Evolutionary conservation across 92 coral and sea anemone genomes (phyloP), one percentile per base, ranked within the genome.

Genomic region (Zoanthus solanderi): DNA sequence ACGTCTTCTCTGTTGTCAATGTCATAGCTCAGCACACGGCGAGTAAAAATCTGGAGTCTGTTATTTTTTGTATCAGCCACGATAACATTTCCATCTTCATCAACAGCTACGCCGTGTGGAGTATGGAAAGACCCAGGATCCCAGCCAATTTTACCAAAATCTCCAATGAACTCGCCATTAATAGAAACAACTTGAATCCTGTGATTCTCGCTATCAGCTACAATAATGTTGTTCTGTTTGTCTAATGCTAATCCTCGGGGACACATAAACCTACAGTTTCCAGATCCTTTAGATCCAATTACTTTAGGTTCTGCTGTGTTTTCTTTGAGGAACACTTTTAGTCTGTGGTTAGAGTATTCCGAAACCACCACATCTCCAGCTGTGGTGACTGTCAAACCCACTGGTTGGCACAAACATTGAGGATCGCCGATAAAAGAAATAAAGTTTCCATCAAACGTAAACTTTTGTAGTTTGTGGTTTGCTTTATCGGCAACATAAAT

Each of bases 1-100:
- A 34, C 28, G 37, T 87, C 80, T 42, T 88, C 75, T n/a, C 58
- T 75, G 42, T 88, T 85, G 58, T 84, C 76, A 54, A 77, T 68
- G 0, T 13, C 84, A 47, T 91, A 91, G 18, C 87, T 87, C 1
- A 94, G 98, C 3, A 93, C 92, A 4, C 72, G 83, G 48, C 95
- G 87, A 29, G 86, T 83, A 44, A 93, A 95, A 2, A 95, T 92
- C 81, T 96, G 99, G 79, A 96, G 54, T 50, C 99, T 92, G 86
- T 96, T 94, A 72, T 96, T 96, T 84, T 94, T 96, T 34, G 97
- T 90, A 54, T 96, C 99, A 2, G 98, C 98, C 10, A 96, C 99
- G 45, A 96, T 72, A 12, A 96, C 87, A 44, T 92, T 96, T 48
- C 94, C 98, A 37, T 86, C 83, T 34, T 84, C 72, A 80, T 88